Conservation (phyloP, 1,140 invertebrate genomes). For the Thaumatotibia leucotreta region DNA sequence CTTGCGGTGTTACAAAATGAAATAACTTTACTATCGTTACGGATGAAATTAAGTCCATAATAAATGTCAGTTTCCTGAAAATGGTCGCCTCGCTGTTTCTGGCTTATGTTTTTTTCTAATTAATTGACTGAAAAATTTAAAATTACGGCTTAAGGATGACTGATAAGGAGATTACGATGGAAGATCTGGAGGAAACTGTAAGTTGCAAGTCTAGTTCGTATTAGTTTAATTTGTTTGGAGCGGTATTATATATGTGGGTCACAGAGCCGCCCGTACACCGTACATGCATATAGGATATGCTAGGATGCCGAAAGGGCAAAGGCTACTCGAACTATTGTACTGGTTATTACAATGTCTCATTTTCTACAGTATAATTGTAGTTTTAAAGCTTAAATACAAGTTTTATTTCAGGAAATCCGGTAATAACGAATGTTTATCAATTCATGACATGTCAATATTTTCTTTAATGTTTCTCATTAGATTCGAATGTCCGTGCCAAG, state of each 20-base stretch:
- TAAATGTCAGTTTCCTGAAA: constrained; percentile 13
- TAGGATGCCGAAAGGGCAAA: constrained; percentile 6
- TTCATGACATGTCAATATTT: not conserved
- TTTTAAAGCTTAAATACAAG: not conserved
- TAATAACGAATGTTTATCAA: not conserved
- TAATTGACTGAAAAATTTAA: constrained; percentile 24
- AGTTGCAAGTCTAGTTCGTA: constrained; percentile 23
- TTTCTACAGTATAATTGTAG: not conserved
- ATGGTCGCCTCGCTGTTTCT: not conserved
- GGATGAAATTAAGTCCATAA: not conserved
- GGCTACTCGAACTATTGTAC: not conserved
- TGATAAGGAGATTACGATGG: constrained; percentile 54
- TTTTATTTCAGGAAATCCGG: not conserved
- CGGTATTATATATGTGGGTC: constrained; percentile 40
- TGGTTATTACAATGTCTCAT: not conserved
- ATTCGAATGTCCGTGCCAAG: not conserved
- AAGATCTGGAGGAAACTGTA: constrained; percentile 55
- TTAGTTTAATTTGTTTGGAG: constrained; percentile 7
- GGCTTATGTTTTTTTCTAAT: constrained; percentile 8
- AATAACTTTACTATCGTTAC: not conserved
- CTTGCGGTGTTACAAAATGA: no score
- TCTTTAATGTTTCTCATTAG: not conserved
- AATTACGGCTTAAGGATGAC: constrained; percentile 40
- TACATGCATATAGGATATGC: constrained; percentile 20
- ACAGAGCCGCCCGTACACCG: constrained; percentile 38